Percentiles rank a stretch among this genome's conserved stretches.
These are phyloP conservation scores for Ophioninae sp. DNA, from an alignment of 2,888 invertebrate genomes.

Conservation along the genomic window DNA sequence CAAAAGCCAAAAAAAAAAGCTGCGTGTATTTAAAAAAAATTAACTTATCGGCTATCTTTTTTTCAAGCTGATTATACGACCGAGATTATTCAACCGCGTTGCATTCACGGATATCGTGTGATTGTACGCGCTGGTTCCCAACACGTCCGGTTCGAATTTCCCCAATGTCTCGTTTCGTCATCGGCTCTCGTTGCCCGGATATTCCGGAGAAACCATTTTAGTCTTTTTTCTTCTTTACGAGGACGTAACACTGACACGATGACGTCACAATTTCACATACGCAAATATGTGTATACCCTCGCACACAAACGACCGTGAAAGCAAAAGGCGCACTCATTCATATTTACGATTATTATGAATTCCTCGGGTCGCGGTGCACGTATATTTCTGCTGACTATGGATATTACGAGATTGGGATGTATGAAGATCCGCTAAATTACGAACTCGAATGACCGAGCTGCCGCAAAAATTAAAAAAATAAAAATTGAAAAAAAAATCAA, in stretches of 20 bases:
- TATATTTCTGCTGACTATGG: neutral
- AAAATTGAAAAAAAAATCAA: neutral
- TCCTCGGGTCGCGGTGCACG: neutral
- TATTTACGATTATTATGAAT: slow-evolving; percentile 8
- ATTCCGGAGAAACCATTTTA: slow-evolving; percentile 51
- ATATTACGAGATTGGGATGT: neutral
- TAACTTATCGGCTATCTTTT: neutral
- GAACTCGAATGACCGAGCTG: neutral
- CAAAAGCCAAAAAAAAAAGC: neutral
- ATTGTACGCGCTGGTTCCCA: neutral
- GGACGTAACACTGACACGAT: slow-evolving; percentile 36
- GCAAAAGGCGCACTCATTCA: slow-evolving; percentile 26
- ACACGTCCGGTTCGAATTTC: slow-evolving; percentile 53
- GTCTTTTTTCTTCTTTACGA: slow-evolving; percentile 35
- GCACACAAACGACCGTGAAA: slow-evolving; percentile 34
- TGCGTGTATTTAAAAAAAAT: neutral
- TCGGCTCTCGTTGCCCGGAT: slow-evolving; percentile 21
- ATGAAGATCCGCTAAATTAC: slow-evolving; percentile 11
- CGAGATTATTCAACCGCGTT: no score
- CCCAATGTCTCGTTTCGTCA: slow-evolving; percentile 56
- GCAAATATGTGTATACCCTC: slow-evolving; percentile 5
- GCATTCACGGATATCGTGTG: neutral
- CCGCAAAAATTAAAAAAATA: no score
- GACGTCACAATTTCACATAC: slow-evolving; percentile 48
- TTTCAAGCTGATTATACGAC: neutral